Conservation (phyloP, 2,888 invertebrate genomes). For the Cheilosia vulpina region DNA sequence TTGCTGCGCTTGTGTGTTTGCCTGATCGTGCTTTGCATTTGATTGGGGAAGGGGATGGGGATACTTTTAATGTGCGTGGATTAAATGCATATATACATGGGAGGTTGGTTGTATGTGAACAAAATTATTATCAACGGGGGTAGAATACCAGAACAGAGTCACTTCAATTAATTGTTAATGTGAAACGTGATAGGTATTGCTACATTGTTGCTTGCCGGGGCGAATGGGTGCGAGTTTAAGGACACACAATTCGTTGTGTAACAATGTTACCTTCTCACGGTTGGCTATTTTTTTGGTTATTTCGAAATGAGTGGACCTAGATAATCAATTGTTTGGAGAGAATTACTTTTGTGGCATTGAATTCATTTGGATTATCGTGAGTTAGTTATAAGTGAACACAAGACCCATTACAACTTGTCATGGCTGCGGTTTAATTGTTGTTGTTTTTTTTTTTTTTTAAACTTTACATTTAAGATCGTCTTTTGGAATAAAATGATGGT, state of each 20-base stretch:
- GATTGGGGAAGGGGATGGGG: conserved; percentile 2
- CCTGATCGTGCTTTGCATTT: conserved; percentile 47
- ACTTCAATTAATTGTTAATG: conserved; percentile 46
- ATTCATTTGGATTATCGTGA: not conserved
- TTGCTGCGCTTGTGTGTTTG: conserved; percentile 23
- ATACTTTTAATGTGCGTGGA: conserved; percentile 4
- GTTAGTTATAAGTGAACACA: no score
- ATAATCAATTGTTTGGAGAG: not conserved
- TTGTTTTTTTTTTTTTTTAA: no score
- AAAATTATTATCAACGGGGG: conserved; percentile 40
- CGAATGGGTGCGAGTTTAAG: not conserved
- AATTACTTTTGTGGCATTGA: conserved; percentile 7
- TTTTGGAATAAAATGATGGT: no score
- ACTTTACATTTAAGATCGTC: no score
- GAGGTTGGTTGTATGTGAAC: not conserved
- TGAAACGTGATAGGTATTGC: conserved; percentile 2
- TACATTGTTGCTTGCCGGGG: not conserved
- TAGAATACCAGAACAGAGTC: conserved; percentile 54
- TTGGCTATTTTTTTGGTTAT: not conserved
- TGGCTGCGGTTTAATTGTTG: no score
- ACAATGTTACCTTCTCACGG: not conserved
- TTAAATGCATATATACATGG: not conserved
- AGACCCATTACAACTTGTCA: no score
- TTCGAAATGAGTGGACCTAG: not conserved
- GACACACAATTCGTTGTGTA: conserved; percentile 9